These are phyloP conservation scores for Leptinotarsa haldemani DNA, from an alignment of 2,888 invertebrate genomes.

Conservation along the genomic window DNA sequence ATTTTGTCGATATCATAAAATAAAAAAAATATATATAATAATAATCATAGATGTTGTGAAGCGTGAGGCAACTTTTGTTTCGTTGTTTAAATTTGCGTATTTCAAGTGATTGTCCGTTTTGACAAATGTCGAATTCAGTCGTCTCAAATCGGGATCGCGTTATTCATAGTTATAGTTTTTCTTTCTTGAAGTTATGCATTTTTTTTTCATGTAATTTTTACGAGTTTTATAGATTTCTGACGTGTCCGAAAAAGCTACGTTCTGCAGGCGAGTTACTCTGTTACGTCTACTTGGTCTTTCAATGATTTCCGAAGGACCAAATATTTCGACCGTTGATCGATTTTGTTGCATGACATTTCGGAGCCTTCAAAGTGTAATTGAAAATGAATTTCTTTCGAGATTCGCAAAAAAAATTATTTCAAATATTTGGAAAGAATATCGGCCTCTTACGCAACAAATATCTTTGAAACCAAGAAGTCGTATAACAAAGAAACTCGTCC, in stretches of 20 bases:
- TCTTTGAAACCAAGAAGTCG: background rate
- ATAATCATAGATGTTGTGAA: conserved; percentile 24
- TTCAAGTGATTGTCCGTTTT: conserved; percentile 20
- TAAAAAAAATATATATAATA: conserved; percentile 16
- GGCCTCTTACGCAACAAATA: background rate
- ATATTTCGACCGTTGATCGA: too few relatives aligned
- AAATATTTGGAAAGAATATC: too few relatives aligned
- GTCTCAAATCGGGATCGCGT: conserved; percentile 54
- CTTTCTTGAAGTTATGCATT: conserved; percentile 38
- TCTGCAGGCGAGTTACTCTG: background rate
- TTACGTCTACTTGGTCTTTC: background rate
- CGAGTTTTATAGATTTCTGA: conserved; percentile 41
- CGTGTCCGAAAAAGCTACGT: conserved; percentile 34
- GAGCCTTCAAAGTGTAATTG: too few relatives aligned
- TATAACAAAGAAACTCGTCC: conserved; percentile 15
- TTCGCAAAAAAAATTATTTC: too few relatives aligned
- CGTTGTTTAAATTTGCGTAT: conserved; percentile 34
- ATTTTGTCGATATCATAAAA: conserved; percentile 25
- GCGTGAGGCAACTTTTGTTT: conserved; percentile 37
- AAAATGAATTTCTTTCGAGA: too few relatives aligned
- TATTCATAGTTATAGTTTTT: conserved; percentile 62
- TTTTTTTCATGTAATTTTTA: conserved; percentile 36
- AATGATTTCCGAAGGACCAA: background rate
- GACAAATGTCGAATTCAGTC: conserved; percentile 53
- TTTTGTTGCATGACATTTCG: too few relatives aligned